Base-by-base conservation (phyloP, 2,888 invertebrate species). In the Portevinia maculata region DNA sequence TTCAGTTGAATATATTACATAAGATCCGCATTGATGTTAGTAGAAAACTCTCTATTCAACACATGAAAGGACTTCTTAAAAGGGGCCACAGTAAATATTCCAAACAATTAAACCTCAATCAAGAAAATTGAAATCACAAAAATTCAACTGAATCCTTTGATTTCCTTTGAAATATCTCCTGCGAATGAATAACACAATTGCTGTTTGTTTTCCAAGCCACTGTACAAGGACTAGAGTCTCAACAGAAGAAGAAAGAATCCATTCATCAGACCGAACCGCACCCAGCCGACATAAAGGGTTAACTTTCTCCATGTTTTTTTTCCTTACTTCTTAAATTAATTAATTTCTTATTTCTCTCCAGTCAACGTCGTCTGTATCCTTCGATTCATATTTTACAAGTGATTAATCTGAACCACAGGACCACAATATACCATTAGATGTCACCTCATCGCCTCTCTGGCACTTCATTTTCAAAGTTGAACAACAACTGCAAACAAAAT, bases 71-170 rank as follows among this genome's bases (percentile, higher is more conserved):
- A 46, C 19, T 11, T 9, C 8, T 48, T 48, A 62, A 53, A 50
- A 37, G 39, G 9, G 13, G 5, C 24, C 55, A 55, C 7, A 32
- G 55, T 41, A 64, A 37, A 57, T 67, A 52, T 67, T 78, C 71
- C 78, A 73, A 65, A 73, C 78, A 83, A 83, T 83, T 73, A 62
- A 70, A 60, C 60, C 48, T 83, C 83, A 83, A 83, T 83, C 83
- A 83, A 57, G 52, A 28, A 73, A 73, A 83, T 78, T 78, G 78
- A 62, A 73, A 62, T 62, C 62, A 41, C 59, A 73, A 78, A 62
- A 73, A 67, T 5, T 39, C 52, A 44, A 28, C 17, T 37, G 57
- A 67, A 71, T 67, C 67, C 78, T 83, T 78, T 71, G 64, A 46
- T 52, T 46, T 46, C 24, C 52, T 57, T 57, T 52, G 2, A 3